A percentile compares a stretch with the other conserved stretches of the same genome.
phyloP scores from a whole-genome alignment of 2,888 invertebrate species.

The Pachymerium ferrugineum region DNA sequence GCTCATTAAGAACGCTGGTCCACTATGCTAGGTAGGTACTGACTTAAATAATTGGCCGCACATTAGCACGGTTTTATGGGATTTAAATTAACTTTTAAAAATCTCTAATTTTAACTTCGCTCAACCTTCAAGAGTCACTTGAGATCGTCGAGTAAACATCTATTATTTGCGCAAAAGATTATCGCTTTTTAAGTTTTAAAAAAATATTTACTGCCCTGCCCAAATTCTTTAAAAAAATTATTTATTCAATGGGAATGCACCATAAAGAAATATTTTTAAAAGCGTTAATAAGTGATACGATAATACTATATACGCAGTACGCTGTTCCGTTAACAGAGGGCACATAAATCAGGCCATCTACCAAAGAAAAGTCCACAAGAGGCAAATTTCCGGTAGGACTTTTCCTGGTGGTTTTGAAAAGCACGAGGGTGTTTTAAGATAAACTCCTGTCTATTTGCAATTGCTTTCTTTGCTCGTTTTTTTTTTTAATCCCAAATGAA shows the following conservation, averaged over 20 bases:
- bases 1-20: background rate
- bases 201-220: slow-evolving; percentile 22
- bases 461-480: too few relatives aligned
- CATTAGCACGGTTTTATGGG: too few relatives aligned
- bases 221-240: background rate
- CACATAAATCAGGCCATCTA: background rate
- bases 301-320: background rate
- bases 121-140: background rate
- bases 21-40: too few relatives aligned
- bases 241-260: background rate
- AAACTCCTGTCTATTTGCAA: too few relatives aligned
- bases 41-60: too few relatives aligned
- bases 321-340: background rate
- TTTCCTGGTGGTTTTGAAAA: too few relatives aligned
- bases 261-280: background rate
- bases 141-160: background rate
- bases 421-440: too few relatives aligned
- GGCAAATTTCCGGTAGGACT: too few relatives aligned
- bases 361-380: too few relatives aligned
- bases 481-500: too few relatives aligned
- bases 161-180: background rate
- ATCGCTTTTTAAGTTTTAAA: slow-evolving; percentile 6
- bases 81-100: background rate
- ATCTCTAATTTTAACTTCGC: background rate
- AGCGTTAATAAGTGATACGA: background rate